Percentiles rank a stretch among this genome's conserved stretches.
Evolutionary conservation across 2,797 vertebrate species (phyloP).

Genomic region (Bradypodion ventrale): DNA sequence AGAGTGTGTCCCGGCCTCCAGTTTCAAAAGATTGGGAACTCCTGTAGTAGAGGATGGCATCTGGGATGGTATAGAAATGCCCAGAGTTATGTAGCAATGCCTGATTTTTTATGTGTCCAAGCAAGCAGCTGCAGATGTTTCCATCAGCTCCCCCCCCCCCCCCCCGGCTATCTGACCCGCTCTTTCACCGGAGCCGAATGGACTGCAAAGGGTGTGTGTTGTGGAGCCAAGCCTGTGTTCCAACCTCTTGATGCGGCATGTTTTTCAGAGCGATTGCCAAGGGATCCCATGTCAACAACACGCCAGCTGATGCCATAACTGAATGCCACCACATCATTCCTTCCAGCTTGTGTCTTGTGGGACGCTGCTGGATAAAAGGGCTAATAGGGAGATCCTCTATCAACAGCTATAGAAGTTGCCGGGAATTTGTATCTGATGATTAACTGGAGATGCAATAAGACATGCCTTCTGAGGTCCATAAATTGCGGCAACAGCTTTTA

Average conservation of each 20-base stretch:
- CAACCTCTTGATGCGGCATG: conserved; percentile 15
- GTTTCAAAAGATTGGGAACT: no score
- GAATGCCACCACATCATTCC: conserved; percentile 29
- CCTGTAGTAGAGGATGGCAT: no score
- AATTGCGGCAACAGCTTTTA: background rate
- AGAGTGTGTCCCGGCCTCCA: no score
- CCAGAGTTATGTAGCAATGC: no score
- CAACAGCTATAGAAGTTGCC: background rate
- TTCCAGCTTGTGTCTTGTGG: conserved; percentile 25
- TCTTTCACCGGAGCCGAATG: background rate
- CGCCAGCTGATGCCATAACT: conserved; percentile 26
- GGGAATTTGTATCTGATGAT: background rate
- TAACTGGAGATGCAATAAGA: no score
- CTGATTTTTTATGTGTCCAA: background rate
- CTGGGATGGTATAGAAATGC: background rate
- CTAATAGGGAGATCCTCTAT: background rate
- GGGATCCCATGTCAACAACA: conserved; percentile 48
- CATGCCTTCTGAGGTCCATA: background rate
- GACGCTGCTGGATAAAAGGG: background rate
- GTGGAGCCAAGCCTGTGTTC: background rate
- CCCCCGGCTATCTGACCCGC: background rate
- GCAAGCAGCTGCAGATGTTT: background rate
- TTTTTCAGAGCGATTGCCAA: conserved; percentile 37
- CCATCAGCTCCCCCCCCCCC: no score
- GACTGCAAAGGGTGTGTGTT: background rate